Conservation (phyloP, 2,888 invertebrate species). For the Tenthredo notha region DNA sequence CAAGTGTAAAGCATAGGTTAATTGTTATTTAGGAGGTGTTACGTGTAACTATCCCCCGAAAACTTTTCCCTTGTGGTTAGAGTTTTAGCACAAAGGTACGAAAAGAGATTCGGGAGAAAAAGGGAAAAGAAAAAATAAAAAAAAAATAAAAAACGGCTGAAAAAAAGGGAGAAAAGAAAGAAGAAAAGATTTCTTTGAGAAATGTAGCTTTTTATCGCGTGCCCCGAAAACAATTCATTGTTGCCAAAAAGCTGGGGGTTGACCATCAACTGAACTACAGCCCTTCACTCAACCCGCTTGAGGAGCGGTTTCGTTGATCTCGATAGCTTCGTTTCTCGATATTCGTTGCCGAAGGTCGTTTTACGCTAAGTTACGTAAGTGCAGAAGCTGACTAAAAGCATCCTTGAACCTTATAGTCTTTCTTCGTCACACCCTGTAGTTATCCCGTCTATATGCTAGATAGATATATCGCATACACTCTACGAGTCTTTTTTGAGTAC, state of each 20-base stretch:
- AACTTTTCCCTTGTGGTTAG: neutral
- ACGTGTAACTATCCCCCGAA: neutral
- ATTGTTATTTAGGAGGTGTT: neutral
- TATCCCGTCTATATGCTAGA: neutral
- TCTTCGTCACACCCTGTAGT: neutral
- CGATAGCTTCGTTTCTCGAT: constrained; percentile 28
- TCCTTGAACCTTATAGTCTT: constrained; percentile 29
- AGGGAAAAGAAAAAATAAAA: neutral
- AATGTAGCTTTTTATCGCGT: neutral
- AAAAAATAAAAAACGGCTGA: neutral
- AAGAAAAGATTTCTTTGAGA: neutral
- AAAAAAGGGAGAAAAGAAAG: neutral
- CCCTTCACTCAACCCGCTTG: neutral
- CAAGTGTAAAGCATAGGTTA: neutral
- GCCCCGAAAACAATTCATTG: neutral
- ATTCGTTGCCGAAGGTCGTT: constrained; percentile 1
- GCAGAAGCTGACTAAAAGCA: constrained; percentile 42
- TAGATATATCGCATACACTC: neutral
- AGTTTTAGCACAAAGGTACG: neutral
- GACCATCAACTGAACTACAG: neutral
- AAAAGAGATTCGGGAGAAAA: neutral
- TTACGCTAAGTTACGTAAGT: constrained; percentile 22
- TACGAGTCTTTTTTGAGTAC: neutral
- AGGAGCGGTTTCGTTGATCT: neutral
- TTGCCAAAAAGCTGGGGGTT: neutral